Conservation (phyloP, 2,888 invertebrate species). For the Hyposoter didymator region DNA sequence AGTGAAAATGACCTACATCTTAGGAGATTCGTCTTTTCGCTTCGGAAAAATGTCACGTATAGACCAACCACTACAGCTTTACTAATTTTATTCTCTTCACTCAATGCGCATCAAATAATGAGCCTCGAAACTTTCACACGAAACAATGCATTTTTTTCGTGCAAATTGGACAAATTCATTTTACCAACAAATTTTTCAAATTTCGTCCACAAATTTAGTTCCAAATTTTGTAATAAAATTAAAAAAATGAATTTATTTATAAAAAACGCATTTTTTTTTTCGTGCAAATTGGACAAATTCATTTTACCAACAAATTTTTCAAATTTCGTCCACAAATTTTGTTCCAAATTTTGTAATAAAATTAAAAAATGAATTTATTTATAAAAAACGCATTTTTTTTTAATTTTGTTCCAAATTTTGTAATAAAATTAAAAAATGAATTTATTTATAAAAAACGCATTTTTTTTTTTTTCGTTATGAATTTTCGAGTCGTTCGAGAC, state of each 20-base stretch:
- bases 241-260: too few relatives aligned
- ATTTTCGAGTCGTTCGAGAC: neutral
- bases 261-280: neutral
- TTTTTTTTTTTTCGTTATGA: neutral
- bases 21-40: conserved; percentile 45
- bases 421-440: too few relatives aligned
- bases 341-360: too few relatives aligned
- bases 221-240: too few relatives aligned
- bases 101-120: neutral
- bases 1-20: conserved; percentile 64
- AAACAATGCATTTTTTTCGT: neutral
- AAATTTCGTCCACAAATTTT: too few relatives aligned
- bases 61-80: neutral
- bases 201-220: too few relatives aligned
- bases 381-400: neutral
- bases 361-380: too few relatives aligned
- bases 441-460: too few relatives aligned
- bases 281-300: neutral
- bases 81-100: conserved; percentile 6
- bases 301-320: too few relatives aligned
- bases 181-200: too few relatives aligned
- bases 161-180: neutral
- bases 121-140: conserved; percentile 29
- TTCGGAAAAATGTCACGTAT: conserved; percentile 42
- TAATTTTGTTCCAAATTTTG: too few relatives aligned